Evolutionary conservation across 2,888 invertebrate species (phyloP).

Genomic region (Epistrophe grossulariae): DNA sequence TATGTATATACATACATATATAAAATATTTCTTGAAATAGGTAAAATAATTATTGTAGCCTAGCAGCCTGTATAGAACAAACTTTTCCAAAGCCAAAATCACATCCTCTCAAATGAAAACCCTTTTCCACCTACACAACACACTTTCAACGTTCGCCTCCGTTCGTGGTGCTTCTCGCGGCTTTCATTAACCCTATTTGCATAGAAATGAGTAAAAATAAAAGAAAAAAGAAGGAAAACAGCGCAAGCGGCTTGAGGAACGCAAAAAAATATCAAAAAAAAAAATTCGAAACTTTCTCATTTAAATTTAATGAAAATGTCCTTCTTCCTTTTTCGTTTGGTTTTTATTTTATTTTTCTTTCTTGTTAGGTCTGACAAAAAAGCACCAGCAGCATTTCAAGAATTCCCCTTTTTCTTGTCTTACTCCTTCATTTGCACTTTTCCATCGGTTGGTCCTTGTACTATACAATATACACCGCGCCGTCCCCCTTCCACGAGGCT

Average conservation of each 20-base stretch:
- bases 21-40: neutral
- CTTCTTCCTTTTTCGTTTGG: conserved; percentile 70
- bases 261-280: conserved; percentile 48
- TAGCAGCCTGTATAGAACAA: neutral
- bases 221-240: conserved; percentile 44
- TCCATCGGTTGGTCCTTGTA: conserved; percentile 25
- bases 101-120: conserved; percentile 34
- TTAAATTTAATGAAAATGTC: conserved; percentile 76
- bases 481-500: conserved; percentile 2
- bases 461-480: conserved; percentile 3
- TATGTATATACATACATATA: neutral
- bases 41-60: neutral
- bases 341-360: conserved; percentile 42
- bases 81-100: neutral
- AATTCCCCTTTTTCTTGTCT: conserved; percentile 74
- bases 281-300: conserved; percentile 74
- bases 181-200: conserved; percentile 73
- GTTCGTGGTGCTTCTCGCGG: conserved; percentile 20
- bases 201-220: conserved; percentile 65
- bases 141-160: conserved; percentile 11
- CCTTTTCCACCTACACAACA: conserved; percentile 54
- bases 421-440: conserved; percentile 76
- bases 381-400: conserved; percentile 68
- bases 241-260: conserved; percentile 72
- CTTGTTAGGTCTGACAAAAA: conserved; percentile 53